phyloP scores from a whole-genome alignment of 2,797 vertebrate species.

The Erpetoichthys calabaricus region DNA sequence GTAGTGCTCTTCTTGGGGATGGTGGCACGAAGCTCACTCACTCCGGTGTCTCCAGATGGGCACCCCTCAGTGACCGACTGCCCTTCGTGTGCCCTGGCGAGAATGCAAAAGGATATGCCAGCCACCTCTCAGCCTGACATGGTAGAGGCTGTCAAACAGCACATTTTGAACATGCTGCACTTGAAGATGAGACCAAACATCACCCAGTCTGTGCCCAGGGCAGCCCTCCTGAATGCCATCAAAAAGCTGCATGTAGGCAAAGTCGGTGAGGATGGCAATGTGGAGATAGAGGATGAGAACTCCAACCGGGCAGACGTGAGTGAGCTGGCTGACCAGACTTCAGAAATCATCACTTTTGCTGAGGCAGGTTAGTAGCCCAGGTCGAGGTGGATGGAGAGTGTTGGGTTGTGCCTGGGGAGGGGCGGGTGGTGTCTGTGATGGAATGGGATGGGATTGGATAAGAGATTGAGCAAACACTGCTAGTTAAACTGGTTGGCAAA shows the following conservation, averaged over 20 bases:
- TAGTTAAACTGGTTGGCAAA: conserved; percentile 7
- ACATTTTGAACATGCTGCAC: conserved; percentile 91
- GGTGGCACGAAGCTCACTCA: conserved; percentile 61
- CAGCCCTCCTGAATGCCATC: conserved; percentile 81
- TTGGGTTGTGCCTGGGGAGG: conserved; percentile 3
- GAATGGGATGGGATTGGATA: no score
- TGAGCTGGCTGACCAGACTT: conserved; percentile 64
- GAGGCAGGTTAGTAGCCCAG: conserved; percentile 69
- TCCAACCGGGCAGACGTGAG: conserved; percentile 51
- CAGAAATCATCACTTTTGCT: conserved; percentile 75
- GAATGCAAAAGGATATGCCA: conserved; percentile 58
- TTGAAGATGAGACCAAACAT: conserved; percentile 82
- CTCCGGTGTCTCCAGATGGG: conserved; percentile 46
- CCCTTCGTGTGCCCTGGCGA: conserved; percentile 68
- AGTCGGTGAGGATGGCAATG: conserved; percentile 70
- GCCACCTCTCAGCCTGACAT: conserved; percentile 63
- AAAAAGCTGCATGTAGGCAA: conserved; percentile 77
- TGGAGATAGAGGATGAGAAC: conserved; percentile 77
- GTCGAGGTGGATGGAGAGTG: not conserved
- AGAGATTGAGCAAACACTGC: not conserved
- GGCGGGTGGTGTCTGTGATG: not conserved
- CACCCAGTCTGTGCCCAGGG: conserved; percentile 76
- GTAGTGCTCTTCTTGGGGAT: conserved; percentile 57
- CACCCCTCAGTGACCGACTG: conserved; percentile 52
- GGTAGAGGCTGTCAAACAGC: conserved; percentile 88